Conservation (phyloP, 2,888 invertebrate genomes). For the Oasisia sp. region DNA sequence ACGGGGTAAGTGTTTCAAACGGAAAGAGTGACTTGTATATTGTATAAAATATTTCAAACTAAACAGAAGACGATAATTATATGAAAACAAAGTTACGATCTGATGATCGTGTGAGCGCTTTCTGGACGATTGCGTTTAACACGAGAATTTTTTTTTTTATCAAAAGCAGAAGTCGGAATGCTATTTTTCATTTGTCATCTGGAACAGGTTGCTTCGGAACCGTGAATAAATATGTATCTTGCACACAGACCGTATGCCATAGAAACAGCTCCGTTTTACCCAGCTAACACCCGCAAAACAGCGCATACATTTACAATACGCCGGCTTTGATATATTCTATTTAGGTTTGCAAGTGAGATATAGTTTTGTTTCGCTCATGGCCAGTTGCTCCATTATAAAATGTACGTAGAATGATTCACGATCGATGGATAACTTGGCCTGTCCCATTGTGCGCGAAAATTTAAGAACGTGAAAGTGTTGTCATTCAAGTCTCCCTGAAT, state of each 20-base stretch:
- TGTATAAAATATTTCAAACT: not conserved
- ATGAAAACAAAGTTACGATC: not conserved
- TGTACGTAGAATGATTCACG: not conserved
- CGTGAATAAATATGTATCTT: not conserved
- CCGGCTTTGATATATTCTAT: not conserved
- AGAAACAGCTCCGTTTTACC: too few relatives aligned
- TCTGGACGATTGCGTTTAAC: not conserved
- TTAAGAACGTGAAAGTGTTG: not conserved
- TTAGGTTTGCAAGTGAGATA: not conserved
- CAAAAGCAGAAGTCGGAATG: not conserved
- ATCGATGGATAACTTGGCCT: not conserved
- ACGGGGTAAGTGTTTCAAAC: too few relatives aligned
- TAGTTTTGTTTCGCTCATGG: not conserved
- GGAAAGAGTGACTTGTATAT: too few relatives aligned
- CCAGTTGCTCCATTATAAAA: not conserved
- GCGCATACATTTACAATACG: too few relatives aligned
- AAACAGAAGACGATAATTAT: not conserved
- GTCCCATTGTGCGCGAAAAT: not conserved
- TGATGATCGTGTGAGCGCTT: not conserved
- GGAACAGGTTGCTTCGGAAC: not conserved
- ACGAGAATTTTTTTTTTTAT: not conserved
- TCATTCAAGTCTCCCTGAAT: not conserved
- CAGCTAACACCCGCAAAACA: too few relatives aligned
- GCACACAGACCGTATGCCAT: not conserved
- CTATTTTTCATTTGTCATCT: not conserved